phyloP scores from a whole-genome alignment of 2,113 vertebrate genomes.

The Elephantulus edwardii region DNA sequence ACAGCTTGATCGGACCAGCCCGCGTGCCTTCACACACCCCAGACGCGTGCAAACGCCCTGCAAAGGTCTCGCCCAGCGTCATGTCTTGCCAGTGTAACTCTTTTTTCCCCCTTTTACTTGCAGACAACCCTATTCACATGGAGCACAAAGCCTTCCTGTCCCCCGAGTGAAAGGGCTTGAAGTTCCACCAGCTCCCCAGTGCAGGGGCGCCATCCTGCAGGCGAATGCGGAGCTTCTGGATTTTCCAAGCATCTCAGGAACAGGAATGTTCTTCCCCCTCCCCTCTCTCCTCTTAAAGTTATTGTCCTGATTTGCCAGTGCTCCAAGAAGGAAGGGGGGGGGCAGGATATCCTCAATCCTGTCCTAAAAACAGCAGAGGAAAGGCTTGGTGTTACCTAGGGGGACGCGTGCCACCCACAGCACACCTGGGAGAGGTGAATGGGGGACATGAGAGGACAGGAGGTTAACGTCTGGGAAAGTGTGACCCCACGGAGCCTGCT shows the following conservation, averaged over 20 bases:
- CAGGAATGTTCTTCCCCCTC: neutral
- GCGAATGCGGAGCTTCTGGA: conserved; percentile 61
- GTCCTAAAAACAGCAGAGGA: conserved; percentile 6
- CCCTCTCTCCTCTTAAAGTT: conserved; percentile 53
- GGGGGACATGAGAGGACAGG: too few species aligned
- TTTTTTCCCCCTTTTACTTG: conserved; percentile 48
- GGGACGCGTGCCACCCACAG: too few species aligned
- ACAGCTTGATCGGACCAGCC: conserved; percentile 65
- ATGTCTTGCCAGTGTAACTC: conserved; percentile 73
- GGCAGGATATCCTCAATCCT: neutral
- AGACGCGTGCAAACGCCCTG: conserved; percentile 70
- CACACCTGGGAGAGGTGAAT: too few species aligned
- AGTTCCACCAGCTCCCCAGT: neutral
- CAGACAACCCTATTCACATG: conserved; percentile 67
- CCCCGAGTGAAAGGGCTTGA: conserved; percentile 45
- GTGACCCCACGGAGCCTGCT: too few species aligned
- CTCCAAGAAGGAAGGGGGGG: conserved; percentile 23
- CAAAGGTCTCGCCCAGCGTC: conserved; percentile 63
- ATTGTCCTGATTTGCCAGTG: conserved; percentile 63
- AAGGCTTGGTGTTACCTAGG: too few species aligned
- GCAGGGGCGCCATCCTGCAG: neutral
- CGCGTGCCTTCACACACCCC: conserved; percentile 54
- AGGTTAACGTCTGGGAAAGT: too few species aligned
- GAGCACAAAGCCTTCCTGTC: conserved; percentile 70
- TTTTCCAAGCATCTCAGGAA: conserved; percentile 67